These are phyloP conservation scores for Diabrotica virgifera DNA, from an alignment of 1,140 invertebrate species.

Conservation along the genomic window DNA sequence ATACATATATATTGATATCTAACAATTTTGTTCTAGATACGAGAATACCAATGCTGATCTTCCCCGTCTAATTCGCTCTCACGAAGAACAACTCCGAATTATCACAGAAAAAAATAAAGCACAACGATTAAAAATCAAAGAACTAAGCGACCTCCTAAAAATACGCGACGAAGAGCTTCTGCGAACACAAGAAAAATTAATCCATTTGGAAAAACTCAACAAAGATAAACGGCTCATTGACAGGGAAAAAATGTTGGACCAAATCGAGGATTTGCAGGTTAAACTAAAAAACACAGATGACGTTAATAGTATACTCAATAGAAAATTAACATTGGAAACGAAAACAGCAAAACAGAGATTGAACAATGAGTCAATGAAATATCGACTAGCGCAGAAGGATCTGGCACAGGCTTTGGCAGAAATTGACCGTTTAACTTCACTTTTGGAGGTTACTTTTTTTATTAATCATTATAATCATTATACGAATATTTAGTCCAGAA, in stretches of 20 bases:
- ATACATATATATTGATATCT: too few relatives aligned
- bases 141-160: constrained; percentile 60
- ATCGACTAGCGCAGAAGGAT: constrained; percentile 66
- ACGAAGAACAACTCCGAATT: constrained; percentile 71
- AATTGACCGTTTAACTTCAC: constrained; percentile 55
- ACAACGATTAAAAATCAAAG: constrained; percentile 60
- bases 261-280: constrained; percentile 61
- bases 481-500: too few relatives aligned
- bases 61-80: constrained; percentile 66
- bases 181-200: constrained; percentile 63
- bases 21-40: constrained; percentile 52
- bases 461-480: too few relatives aligned
- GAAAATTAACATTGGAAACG: constrained; percentile 64
- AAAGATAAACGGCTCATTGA: constrained; percentile 70
- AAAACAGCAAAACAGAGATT: constrained; percentile 71
- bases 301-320: constrained; percentile 64
- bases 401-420: constrained; percentile 61
- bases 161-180: constrained; percentile 64
- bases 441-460: constrained; percentile 57
- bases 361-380: constrained; percentile 63
- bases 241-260: constrained; percentile 65
- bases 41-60: constrained; percentile 73
- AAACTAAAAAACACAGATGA: constrained; percentile 65
- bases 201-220: constrained; percentile 54
- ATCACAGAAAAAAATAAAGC: constrained; percentile 68